Percentiles rank a stretch among this genome's conserved stretches.
These are phyloP conservation scores for Dryobota labecula DNA, from an alignment of 2,888 invertebrate species.

Conservation along the genomic window DNA sequence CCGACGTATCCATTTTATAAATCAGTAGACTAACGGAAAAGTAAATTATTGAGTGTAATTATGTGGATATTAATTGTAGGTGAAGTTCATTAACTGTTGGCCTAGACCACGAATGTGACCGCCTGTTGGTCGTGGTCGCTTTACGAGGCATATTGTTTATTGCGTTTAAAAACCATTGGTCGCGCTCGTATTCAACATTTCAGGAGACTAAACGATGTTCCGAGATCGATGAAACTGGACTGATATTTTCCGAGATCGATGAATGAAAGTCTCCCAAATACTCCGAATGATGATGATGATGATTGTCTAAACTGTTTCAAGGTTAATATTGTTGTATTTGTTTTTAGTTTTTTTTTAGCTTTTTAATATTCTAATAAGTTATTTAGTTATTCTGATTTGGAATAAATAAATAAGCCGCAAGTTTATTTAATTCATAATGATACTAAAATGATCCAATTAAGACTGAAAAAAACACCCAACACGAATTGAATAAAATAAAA, in stretches of 20 bases:
- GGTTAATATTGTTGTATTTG: no score
- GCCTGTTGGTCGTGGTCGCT: conserved; percentile 5
- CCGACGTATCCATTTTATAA: conserved; percentile 25
- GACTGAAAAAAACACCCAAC: not conserved
- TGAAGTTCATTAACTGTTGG: conserved; percentile 40
- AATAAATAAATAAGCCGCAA: no score
- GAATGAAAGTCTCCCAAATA: not conserved
- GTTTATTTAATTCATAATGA: not conserved
- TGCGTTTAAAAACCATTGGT: conserved; percentile 3
- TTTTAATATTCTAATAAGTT: no score
- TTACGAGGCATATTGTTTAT: conserved; percentile 1
- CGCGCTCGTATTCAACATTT: not conserved
- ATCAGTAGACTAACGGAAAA: conserved; percentile 31
- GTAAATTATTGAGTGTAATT: conserved; percentile 33
- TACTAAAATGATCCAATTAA: not conserved
- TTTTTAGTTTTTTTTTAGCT: no score
- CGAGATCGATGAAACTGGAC: not conserved
- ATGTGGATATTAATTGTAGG: conserved; percentile 11
- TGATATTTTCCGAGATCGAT: not conserved
- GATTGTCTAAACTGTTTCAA: not conserved
- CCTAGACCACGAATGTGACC: conserved; percentile 16
- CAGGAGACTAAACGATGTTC: not conserved
- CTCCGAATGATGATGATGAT: not conserved
- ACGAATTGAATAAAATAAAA: not conserved
- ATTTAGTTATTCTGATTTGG: no score